Percentiles rank a stretch among this genome's conserved stretches.
Conservation (phyloP, 1,140 invertebrate genomes). For the Scaptomyza montana region DNA sequence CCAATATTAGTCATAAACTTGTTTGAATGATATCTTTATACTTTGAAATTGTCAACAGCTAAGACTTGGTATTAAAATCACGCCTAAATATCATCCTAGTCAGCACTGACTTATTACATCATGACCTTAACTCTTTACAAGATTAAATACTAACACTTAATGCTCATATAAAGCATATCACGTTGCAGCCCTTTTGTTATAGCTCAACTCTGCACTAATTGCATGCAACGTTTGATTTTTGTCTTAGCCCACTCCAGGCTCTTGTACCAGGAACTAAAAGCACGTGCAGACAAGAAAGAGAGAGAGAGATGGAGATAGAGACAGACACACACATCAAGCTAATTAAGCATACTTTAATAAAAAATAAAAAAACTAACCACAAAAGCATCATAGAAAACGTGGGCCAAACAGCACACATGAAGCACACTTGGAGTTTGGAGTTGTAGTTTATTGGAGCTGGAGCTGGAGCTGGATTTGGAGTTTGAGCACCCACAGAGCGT, state of each 20-base stretch:
- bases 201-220: slow-evolving; percentile 36
- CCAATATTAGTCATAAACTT: no score
- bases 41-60: no score
- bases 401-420: slow-evolving; percentile 66
- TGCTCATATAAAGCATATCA: not conserved
- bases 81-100: not conserved
- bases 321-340: slow-evolving; percentile 62
- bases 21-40: no score
- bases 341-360: slow-evolving; percentile 77
- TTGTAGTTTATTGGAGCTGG: slow-evolving; percentile 17
- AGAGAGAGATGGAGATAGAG: slow-evolving; percentile 3
- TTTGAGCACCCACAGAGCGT: slow-evolving; percentile 70
- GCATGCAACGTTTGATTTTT: slow-evolving; percentile 28
- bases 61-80: no score
- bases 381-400: slow-evolving; percentile 65
- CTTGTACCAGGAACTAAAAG: slow-evolving; percentile 55
- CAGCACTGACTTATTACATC: not conserved
- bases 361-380: slow-evolving; percentile 49
- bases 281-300: slow-evolving; percentile 54
- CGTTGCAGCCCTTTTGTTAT: slow-evolving; percentile 16
- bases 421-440: slow-evolving; percentile 28
- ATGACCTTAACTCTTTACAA: not conserved
- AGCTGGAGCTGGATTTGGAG: slow-evolving; percentile 30
- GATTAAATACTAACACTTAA: not conserved
- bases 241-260: slow-evolving; percentile 23